Percentiles rank a stretch among this genome's conserved stretches.
Conservation (phyloP, 2,888 invertebrate species). For the Eupsilia transversa region DNA sequence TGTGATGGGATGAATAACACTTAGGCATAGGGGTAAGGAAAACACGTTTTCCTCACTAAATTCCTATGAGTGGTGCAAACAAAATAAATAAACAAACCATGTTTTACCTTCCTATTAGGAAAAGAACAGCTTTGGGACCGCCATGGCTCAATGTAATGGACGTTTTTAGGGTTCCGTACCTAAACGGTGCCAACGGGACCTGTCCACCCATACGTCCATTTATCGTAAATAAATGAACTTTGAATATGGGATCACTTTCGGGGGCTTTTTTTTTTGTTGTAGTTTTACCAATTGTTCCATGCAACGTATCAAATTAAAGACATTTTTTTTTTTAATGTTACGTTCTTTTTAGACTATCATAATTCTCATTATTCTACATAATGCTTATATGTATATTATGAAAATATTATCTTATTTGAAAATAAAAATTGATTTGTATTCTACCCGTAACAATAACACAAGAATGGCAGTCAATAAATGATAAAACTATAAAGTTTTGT, state of each 20-base stretch:
- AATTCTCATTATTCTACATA: too few relatives aligned
- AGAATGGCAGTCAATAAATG: background rate
- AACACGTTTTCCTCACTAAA: conserved; percentile 31
- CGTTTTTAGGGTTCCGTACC: background rate
- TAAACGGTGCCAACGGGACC: too few relatives aligned
- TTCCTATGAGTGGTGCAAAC: background rate
- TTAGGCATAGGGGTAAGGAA: conserved; percentile 20
- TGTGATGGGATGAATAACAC: conserved; percentile 31
- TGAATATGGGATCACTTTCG: too few relatives aligned
- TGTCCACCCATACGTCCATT: too few relatives aligned
- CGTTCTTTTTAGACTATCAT: too few relatives aligned
- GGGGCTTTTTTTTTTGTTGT: too few relatives aligned
- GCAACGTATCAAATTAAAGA: too few relatives aligned
- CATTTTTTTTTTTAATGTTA: too few relatives aligned
- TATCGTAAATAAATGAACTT: too few relatives aligned
- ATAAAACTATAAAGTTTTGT: background rate
- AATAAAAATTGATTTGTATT: background rate
- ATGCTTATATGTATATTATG: too few relatives aligned
- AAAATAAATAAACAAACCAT: conserved; percentile 26
- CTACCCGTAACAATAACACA: background rate
- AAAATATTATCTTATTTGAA: background rate
- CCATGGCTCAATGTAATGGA: background rate
- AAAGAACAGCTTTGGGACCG: background rate
- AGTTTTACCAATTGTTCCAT: too few relatives aligned
- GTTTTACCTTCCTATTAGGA: background rate